phyloP scores from a whole-genome alignment of 2,113 vertebrate species.

The Xiphophorus couchianus region DNA sequence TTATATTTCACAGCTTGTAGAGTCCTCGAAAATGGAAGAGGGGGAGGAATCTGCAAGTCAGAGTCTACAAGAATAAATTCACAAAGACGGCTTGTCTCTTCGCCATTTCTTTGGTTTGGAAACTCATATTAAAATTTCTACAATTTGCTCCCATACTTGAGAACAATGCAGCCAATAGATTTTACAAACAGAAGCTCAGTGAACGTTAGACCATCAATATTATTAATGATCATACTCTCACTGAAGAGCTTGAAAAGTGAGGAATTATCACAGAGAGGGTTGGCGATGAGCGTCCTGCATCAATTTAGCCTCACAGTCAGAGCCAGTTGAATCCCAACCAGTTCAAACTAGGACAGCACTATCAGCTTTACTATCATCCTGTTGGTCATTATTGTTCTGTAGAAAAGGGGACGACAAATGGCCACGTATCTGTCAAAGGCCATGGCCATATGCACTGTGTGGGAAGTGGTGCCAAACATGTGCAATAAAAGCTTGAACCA shows the following conservation, averaged over 20 bases:
- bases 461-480: background rate
- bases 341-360: background rate
- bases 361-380: slow-evolving; percentile 48
- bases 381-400: background rate
- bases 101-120: too few relatives aligned
- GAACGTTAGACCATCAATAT: slow-evolving; percentile 47
- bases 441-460: slow-evolving; percentile 8
- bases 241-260: slow-evolving; percentile 40
- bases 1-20: too few relatives aligned
- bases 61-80: too few relatives aligned
- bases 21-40: too few relatives aligned
- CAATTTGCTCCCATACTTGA: slow-evolving; percentile 2
- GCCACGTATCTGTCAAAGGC: slow-evolving; percentile 18
- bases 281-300: slow-evolving; percentile 24
- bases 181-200: background rate
- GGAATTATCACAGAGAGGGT: slow-evolving; percentile 34
- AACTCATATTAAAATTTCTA: too few relatives aligned
- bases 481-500: slow-evolving; percentile 4
- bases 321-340: slow-evolving; percentile 15
- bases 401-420: slow-evolving; percentile 6
- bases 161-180: slow-evolving; percentile 4
- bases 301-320: slow-evolving; percentile 23
- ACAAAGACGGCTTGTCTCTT: too few relatives aligned
- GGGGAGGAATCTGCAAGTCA: too few relatives aligned
- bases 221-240: slow-evolving; percentile 32